phyloP scores from a whole-genome alignment of 2,113 vertebrate species.

The Papio anubis region DNA sequence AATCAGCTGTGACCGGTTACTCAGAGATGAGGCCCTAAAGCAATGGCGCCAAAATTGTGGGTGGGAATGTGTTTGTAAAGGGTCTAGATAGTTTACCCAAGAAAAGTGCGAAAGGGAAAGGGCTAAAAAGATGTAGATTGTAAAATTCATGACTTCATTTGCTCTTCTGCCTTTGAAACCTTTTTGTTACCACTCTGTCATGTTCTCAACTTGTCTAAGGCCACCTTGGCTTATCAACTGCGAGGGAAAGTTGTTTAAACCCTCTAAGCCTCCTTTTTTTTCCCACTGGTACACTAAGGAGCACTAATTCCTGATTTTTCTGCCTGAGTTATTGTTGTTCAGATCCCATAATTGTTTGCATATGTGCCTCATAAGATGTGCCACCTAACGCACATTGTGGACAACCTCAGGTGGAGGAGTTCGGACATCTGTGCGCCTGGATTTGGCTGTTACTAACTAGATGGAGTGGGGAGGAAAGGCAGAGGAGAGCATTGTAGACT shows the following conservation, averaged over 20 bases:
- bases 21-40: not conserved
- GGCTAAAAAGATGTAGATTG: not conserved
- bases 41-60: not conserved
- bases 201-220: not conserved
- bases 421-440: not conserved
- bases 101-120: not conserved
- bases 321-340: not conserved
- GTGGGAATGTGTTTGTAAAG: not conserved
- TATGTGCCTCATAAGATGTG: not conserved
- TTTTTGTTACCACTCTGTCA: not conserved
- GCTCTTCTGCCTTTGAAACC: not conserved
- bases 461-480: not conserved
- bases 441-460: not conserved
- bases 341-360: not conserved
- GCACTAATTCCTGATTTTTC: not conserved
- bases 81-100: not conserved
- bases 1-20: too few species aligned
- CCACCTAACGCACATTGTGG: not conserved
- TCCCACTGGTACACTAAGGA: not conserved
- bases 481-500: not conserved
- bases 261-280: not conserved
- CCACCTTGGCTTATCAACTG: not conserved
- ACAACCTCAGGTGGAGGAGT: not conserved
- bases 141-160: not conserved
- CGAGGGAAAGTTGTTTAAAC: not conserved